Conservation (phyloP, 2,797 vertebrate genomes). For the Molothrus aeneus region DNA sequence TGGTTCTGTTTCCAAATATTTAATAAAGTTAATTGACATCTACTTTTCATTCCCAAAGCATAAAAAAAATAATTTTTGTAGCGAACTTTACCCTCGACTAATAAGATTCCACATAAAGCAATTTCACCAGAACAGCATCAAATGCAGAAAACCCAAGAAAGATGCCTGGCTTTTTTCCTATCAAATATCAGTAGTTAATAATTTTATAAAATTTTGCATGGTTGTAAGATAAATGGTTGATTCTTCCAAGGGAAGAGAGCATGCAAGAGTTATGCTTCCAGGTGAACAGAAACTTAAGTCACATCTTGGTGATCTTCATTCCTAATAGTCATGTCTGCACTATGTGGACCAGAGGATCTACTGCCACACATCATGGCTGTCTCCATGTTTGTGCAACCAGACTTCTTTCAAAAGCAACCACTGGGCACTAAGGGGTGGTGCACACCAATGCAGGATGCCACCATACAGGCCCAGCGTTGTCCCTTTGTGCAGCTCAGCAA, state of each 20-base stretch:
- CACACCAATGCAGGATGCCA: neutral
- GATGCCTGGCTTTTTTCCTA: neutral
- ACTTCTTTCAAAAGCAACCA: neutral
- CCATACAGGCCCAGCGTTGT: neutral
- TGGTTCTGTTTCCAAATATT: neutral
- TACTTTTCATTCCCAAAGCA: neutral
- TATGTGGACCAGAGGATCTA: neutral
- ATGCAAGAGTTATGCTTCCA: neutral
- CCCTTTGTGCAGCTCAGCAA: neutral
- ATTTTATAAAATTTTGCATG: neutral
- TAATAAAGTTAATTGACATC: neutral
- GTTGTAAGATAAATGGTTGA: neutral
- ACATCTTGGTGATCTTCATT: neutral
- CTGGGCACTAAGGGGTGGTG: neutral
- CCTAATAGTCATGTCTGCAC: neutral
- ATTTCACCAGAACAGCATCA: neutral
- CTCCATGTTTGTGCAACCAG: neutral
- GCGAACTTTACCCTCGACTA: neutral
- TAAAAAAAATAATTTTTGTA: neutral
- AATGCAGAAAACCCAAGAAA: neutral
- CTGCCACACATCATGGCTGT: neutral
- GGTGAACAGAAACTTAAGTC: neutral
- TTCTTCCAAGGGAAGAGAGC: neutral
- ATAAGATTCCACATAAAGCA: neutral
- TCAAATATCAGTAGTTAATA: neutral